Evolutionary conservation across 2,113 vertebrate genomes (phyloP).

Genomic region (Pseudopodoces humilis): DNA sequence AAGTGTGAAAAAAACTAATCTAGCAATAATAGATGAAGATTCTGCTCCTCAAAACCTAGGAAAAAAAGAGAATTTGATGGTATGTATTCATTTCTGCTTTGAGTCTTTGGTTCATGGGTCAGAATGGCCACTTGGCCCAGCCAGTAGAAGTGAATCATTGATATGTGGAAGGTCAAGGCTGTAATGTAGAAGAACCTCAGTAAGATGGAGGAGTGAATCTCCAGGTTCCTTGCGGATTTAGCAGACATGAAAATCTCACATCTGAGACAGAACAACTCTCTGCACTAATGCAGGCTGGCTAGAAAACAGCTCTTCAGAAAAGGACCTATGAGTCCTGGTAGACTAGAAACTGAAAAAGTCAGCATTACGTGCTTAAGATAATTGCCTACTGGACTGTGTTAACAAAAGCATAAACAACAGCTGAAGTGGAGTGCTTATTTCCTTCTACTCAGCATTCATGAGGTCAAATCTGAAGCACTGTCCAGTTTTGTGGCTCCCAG

Average conservation of each 20-base stretch:
- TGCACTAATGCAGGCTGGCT: not conserved
- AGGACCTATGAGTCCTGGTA: not conserved
- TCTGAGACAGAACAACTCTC: not conserved
- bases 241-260: not conserved
- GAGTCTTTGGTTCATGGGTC: not conserved
- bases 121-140: not conserved
- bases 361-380: not conserved
- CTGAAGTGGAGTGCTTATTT: not conserved
- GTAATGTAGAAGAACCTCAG: not conserved
- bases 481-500: not conserved
- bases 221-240: not conserved
- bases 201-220: not conserved
- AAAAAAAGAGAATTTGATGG: not conserved
- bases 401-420: not conserved
- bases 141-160: not conserved
- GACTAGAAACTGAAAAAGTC: not conserved
- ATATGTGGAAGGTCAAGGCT: not conserved
- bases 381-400: not conserved
- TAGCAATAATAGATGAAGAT: not conserved
- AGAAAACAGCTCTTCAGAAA: not conserved
- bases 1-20: not conserved
- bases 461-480: not conserved
- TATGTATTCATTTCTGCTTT: not conserved
- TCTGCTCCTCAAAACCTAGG: not conserved
- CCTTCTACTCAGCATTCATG: not conserved